Evolutionary conservation across 23 tunicate genomes (phyloP).

Genomic region (Corella eumyota): DNA sequence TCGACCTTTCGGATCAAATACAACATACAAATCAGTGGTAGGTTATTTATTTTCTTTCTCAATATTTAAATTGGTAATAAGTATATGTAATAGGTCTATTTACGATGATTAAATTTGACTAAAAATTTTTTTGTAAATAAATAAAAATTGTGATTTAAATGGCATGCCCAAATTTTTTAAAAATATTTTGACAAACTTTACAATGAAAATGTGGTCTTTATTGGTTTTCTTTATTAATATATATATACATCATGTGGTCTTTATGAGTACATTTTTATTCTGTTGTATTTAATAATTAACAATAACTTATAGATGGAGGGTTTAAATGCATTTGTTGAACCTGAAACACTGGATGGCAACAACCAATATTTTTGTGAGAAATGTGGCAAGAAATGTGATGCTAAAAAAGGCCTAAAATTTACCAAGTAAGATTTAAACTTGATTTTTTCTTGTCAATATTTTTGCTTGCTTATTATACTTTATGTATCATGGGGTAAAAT

Average conservation of each 20-base stretch:
- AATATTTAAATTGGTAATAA: not conserved
- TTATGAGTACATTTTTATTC: too few species aligned
- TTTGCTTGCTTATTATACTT: not conserved
- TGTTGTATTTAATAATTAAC: too few species aligned
- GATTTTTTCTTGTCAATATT: not conserved
- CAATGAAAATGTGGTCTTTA: too few species aligned
- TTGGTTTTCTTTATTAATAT: too few species aligned
- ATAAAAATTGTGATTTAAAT: too few species aligned
- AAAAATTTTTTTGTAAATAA: too few species aligned
- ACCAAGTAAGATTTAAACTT: slow-evolving; percentile 36
- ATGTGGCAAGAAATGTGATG: slow-evolving; percentile 80
- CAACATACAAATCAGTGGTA: slow-evolving; percentile 69
- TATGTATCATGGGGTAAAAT: too few species aligned
- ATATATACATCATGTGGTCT: too few species aligned
- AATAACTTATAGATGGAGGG: slow-evolving; percentile 59
- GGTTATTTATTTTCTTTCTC: not conserved
- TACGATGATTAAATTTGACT: too few species aligned
- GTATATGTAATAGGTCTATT: too few species aligned
- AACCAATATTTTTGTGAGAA: slow-evolving; percentile 82
- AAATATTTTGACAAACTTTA: too few species aligned
- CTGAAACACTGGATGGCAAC: slow-evolving; percentile 53
- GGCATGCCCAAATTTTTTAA: too few species aligned
- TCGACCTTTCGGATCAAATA: slow-evolving; percentile 59
- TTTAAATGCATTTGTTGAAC: slow-evolving; percentile 61
- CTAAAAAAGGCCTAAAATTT: slow-evolving; percentile 78